These are phyloP conservation scores for Halcyon senegalensis DNA, from an alignment of 2,113 vertebrate genomes.

Conservation along the genomic window DNA sequence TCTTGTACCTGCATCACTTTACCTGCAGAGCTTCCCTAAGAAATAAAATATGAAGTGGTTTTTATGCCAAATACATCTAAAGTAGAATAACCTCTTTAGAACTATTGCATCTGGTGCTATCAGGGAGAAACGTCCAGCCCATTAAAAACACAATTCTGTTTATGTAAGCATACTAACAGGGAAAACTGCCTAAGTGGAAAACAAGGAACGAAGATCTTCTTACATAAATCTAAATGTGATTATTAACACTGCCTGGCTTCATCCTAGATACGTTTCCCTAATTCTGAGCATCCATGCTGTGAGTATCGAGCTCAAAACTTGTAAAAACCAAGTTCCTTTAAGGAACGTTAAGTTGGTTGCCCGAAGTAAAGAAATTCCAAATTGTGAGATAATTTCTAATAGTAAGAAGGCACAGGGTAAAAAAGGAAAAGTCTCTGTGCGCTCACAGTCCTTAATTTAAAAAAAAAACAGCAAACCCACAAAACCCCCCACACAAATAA, in stretches of 20 bases:
- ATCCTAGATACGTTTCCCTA: rapidly evolving
- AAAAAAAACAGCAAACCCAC: too few species aligned
- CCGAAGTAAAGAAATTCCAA: background rate
- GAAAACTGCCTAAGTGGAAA: background rate
- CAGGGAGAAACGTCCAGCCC: background rate
- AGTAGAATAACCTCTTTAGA: background rate
- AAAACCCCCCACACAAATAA: too few species aligned
- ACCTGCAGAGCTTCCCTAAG: background rate
- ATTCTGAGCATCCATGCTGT: background rate
- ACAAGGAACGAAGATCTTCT: background rate
- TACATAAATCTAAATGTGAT: background rate
- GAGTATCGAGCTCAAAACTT: background rate
- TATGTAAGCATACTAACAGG: background rate
- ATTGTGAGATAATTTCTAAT: background rate
- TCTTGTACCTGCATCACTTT: background rate
- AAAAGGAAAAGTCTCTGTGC: background rate
- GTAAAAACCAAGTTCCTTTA: background rate
- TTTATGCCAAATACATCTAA: background rate
- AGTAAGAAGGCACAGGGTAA: background rate
- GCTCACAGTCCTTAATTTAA: background rate
- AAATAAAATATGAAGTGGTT: background rate
- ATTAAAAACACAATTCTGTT: background rate
- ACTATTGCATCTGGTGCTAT: background rate
- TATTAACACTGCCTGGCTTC: background rate
- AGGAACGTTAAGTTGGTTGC: background rate